Base-by-base conservation (phyloP, 2,113 vertebrate species). In the Carollia perspicillata region DNA sequence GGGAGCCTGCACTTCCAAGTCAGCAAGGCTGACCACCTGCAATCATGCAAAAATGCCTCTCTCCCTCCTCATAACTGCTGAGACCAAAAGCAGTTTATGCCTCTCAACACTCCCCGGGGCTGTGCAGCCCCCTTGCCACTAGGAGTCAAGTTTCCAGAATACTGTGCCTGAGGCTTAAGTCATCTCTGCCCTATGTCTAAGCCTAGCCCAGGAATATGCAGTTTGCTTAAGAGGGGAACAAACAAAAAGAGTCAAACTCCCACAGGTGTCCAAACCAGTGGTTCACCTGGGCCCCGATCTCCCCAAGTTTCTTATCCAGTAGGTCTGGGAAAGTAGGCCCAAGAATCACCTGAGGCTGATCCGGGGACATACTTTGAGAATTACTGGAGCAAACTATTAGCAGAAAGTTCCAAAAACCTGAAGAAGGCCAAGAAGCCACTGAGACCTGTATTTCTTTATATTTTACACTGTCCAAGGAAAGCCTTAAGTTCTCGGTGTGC, bases 61-160 rank as follows among this genome's bases (percentile, higher is more conserved):
- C 60, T 2, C 0, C 47, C 3, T 28, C 13, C 33, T 63, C 53
- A 23, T 40, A 11, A 23, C 40, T 11, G n/a, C 65, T 9, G 49
- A 68, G 42, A 42, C 5, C 33, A 2, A n/a, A 20, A 63, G 66
- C 30, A 53, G 8, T 6, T 6, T 0, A 2, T 30, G 28, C 53
- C 18, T 2, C 6, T 3, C 30, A 7, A 33, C 9, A 8, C 42
- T 9, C 5, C 72, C 8, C 10, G 0, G 2, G 28, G 69, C 85
- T 17, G 2, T 28, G 20, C 7, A 33, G 9, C 37, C 23, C 33
- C 28, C 20, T 40, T 8, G 0, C 22, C 33, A 35, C 4, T 1
- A 26, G 30, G 5, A 26, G 20, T 13, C 0, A 23, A 40, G 37
- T 7, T 28, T 44, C 47, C 13, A 22, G 28, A 3, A 0, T 2